Evolutionary conservation across 2,113 vertebrate species (phyloP).

Genomic region (Meriones unguiculatus): DNA sequence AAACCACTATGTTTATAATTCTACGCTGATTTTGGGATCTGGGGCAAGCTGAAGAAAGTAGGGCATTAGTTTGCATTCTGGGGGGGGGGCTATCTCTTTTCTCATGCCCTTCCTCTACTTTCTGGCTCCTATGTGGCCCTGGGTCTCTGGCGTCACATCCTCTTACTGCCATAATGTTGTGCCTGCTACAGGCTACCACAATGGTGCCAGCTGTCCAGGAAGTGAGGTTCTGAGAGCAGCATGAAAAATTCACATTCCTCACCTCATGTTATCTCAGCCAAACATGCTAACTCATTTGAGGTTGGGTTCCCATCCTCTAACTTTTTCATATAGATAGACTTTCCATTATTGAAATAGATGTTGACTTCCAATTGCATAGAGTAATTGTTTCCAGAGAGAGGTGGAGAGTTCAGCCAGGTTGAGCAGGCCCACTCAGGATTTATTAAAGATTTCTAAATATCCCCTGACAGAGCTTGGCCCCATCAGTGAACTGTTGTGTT

Average conservation of each 20-base stretch:
- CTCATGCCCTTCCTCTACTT: neutral
- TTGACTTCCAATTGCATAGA: accelerated
- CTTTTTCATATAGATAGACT: neutral
- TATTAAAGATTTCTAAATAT: neutral
- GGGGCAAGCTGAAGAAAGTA: neutral
- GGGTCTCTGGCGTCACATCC: neutral
- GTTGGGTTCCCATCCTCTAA: neutral
- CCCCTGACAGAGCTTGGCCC: neutral
- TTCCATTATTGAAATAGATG: neutral
- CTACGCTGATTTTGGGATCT: neutral
- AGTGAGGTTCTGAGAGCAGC: neutral
- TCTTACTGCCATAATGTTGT: neutral
- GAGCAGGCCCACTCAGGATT: neutral
- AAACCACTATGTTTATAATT: neutral
- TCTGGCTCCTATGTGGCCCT: neutral
- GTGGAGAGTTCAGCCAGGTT: neutral
- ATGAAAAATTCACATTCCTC: neutral
- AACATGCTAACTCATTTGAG: neutral
- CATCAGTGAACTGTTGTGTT: accelerated
- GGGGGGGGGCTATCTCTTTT: neutral
- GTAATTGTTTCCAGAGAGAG: neutral
- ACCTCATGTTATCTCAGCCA: accelerated
- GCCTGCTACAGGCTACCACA: neutral
- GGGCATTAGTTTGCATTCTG: neutral
- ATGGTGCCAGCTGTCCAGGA: neutral